Base-by-base conservation (phyloP, 2,888 invertebrate genomes). In the Tineola bisselliella region DNA sequence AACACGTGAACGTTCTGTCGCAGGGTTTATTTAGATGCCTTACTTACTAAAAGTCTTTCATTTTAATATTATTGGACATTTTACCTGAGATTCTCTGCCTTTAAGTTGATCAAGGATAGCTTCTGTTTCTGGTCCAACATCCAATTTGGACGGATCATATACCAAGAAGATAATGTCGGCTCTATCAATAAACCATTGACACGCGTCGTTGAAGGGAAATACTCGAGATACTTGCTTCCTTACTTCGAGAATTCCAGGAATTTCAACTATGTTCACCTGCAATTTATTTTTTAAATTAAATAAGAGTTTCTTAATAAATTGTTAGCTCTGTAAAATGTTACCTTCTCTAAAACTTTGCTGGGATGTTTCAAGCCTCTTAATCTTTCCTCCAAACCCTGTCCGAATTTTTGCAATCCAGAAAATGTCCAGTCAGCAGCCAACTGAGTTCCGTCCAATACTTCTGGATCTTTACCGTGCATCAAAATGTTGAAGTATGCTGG, bases 141-240 rank as follows among this genome's bases (percentile, higher is more conserved):
- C 97, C 68, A 98, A 89, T 86, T 97, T 97, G 38, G 96, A 94
- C 63, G 97, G 97, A 84, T 98, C 98, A 77, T 97, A 97, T 33
- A 97, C 94, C 62, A 98, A 89, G 87, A 97, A 96, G 75, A 98
- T 97, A 68, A 97, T 94, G 77, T 97, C 97, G 19, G 97, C 97
- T 64, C 97, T 91, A 81, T 97, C 97, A 72, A 97, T 97, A 84
- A 98, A 97, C 97, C 97, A 98, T 79, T 97, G 96, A 75, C 96
- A 96, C 59, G 96, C 97, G 75, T 97, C 97, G 75, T 97, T 97
- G 84, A 97, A 97, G 61, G 97, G 96, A 74, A 97, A 97, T 63
- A 96, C 91, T 61, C 97, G 91, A 60, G 97, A 96, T 60, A 96
- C 94, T 87, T 96, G 95, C 79, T 97, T 96, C 66, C 96, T 91